A percentile compares a stretch with the other conserved stretches of the same genome.
Evolutionary conservation across 1,140 invertebrate genomes (phyloP).

Genomic region (Drosophila pruinosa): DNA sequence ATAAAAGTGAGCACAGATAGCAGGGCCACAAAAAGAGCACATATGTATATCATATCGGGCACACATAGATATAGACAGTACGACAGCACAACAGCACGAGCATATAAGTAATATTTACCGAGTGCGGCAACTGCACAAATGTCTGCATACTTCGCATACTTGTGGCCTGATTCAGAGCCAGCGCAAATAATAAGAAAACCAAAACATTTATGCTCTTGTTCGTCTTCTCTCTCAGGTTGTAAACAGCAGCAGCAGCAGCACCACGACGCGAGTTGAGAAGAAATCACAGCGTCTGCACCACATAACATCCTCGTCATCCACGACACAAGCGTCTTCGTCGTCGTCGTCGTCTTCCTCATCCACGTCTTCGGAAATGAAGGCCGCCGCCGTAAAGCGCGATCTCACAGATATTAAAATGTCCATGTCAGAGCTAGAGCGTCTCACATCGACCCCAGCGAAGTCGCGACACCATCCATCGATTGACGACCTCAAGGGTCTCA

Average conservation of each 20-base stretch:
- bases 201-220: slow-evolving; percentile 7
- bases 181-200: neutral
- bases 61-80: no score
- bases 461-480: slow-evolving; percentile 65
- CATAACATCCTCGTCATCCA: slow-evolving; percentile 82
- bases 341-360: slow-evolving; percentile 83
- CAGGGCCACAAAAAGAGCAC: slow-evolving; percentile 2
- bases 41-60: slow-evolving; percentile 9
- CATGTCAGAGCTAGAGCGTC: slow-evolving; percentile 88
- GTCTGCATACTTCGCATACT: slow-evolving; percentile 30
- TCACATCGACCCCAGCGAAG: slow-evolving; percentile 36
- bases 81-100: no score
- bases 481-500: slow-evolving; percentile 83
- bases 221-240: slow-evolving; percentile 70
- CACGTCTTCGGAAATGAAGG: slow-evolving; percentile 86
- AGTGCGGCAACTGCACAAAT: slow-evolving; percentile 10
- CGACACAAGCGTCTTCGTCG: slow-evolving; percentile 57
- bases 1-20: slow-evolving; percentile 62
- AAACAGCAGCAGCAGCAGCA: slow-evolving; percentile 82
- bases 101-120: neutral
- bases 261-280: slow-evolving; percentile 85
- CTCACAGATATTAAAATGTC: slow-evolving; percentile 89
- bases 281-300: slow-evolving; percentile 84
- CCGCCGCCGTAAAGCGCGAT: slow-evolving; percentile 89
- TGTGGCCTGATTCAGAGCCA: slow-evolving; percentile 32